These are phyloP conservation scores for Drosophila sechellia DNA, from an alignment of 1,140 invertebrate genomes.

Conservation along the genomic window DNA sequence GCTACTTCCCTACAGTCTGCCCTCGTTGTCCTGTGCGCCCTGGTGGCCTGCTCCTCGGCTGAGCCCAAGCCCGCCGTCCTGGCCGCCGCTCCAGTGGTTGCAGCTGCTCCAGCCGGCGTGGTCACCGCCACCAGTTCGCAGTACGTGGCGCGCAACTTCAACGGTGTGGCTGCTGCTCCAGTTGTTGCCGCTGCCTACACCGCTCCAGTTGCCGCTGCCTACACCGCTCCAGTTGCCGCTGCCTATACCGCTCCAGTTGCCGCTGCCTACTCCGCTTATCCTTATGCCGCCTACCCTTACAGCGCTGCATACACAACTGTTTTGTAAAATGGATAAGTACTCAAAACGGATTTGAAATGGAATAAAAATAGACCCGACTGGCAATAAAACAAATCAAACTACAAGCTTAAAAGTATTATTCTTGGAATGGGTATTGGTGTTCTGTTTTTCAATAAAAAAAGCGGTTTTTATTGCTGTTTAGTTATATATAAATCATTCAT, in stretches of 20 bases:
- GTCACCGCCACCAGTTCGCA: conserved; percentile 85
- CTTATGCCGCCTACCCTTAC: conserved; percentile 57
- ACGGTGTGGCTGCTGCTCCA: conserved; percentile 75
- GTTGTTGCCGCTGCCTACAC: conserved; percentile 60
- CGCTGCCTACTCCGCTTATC: conserved; percentile 59
- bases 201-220: conserved; percentile 66
- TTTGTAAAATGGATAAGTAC: conserved; percentile 39
- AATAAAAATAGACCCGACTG: conserved; percentile 12
- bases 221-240: conserved; percentile 48
- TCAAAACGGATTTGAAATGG: conserved; percentile 6
- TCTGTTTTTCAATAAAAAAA: no score
- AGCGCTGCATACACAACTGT: conserved; percentile 58
- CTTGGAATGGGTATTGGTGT: not conserved
- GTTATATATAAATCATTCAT: no score
- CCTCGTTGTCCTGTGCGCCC: conserved; percentile 73
- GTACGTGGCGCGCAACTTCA: conserved; percentile 84
- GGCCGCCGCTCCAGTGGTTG: conserved; percentile 49
- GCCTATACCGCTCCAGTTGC: conserved; percentile 55
- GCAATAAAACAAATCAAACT: conserved; percentile 34
- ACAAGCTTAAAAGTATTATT: not conserved
- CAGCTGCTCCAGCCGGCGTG: conserved; percentile 67
- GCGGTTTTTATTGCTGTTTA: no score
- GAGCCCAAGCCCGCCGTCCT: conserved; percentile 73
- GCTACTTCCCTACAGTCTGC: conserved; percentile 47
- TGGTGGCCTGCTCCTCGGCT: conserved; percentile 62